Base-by-base conservation (phyloP, 2,113 vertebrate species). In the Blennius ocellaris region DNA sequence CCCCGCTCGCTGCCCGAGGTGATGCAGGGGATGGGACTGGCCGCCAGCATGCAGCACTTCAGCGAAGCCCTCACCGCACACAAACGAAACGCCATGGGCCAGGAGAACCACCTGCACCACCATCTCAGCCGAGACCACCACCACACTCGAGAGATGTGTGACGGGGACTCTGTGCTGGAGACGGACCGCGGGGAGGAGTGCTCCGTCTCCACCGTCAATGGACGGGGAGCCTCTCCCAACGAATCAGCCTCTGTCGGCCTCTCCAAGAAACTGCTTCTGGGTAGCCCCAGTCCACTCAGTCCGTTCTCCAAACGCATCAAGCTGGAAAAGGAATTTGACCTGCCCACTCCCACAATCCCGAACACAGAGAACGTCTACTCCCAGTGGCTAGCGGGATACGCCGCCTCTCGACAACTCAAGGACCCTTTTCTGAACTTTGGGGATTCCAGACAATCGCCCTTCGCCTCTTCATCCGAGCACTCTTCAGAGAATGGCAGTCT, bases 371-470 rank as follows among this genome's bases (percentile, higher is more conserved):
- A 99, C 85, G 97, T 99, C 91, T 99, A 99, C 92, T 99, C 98
- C 60, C 98, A 99, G 94, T 99, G 98, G 98, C 94, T 99, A 81
- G 97, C 97, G 4, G 97, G 97, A 90, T 99, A 98, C 1, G 97
- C 98, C 30, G 97, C 97, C 87, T 99, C 98, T 40, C 94, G 97
- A 92, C 98, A 99, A 95, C 96, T 99, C 92, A 99, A 99, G 93
- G 97, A 99, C 93, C 97, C 97, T 90, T 99, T 99, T 94, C 96
- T 99, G 83, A 99, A 92, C 94, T 99, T 99, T 85, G 97, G 96
- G 74, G 98, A 99, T 93, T 99, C 97, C 92, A 96, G 98, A 98
- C 98, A 98, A 98, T 99, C 97, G 94, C 97, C 97, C 92, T 99
- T 99, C 77, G 97, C 97, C 93, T 98, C 98, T 79, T 99, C 97